Conservation (phyloP, 2,113 vertebrate species). For the Spilogale gracilis region DNA sequence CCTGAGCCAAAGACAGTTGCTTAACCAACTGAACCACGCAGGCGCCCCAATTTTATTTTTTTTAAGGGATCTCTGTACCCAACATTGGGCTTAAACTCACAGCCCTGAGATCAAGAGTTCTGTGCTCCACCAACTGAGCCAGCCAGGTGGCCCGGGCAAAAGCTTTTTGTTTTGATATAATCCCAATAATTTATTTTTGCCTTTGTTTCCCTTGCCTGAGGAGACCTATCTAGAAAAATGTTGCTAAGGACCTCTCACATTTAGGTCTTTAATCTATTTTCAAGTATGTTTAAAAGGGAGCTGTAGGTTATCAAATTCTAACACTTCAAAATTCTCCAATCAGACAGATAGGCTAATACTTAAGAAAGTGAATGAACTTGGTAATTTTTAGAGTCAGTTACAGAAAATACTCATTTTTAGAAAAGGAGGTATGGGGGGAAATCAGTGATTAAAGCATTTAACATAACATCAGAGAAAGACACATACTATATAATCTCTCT, state of each 20-base stretch:
- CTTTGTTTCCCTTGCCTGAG: background rate
- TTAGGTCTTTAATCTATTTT: background rate
- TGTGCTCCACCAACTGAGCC: background rate
- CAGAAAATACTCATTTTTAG: background rate
- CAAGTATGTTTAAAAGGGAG: slow-evolving; percentile 10
- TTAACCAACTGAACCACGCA: too few species aligned
- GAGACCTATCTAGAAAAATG: background rate
- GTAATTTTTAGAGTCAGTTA: slow-evolving; percentile 18
- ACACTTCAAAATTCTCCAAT: background rate
- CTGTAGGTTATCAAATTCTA: background rate
- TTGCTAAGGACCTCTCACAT: background rate
- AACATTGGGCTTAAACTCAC: background rate
- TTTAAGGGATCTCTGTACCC: background rate
- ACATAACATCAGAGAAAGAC: background rate
- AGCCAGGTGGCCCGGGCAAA: background rate
- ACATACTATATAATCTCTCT: background rate
- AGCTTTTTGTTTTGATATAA: background rate
- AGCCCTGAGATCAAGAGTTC: background rate
- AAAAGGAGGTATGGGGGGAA: background rate
- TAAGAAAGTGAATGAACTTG: slow-evolving; percentile 14
- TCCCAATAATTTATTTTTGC: background rate
- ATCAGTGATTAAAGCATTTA: slow-evolving; percentile 9
- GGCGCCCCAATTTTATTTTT: background rate
- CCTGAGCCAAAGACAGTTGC: too few species aligned
- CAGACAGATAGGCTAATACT: background rate